A percentile compares a stretch with the other conserved stretches of the same genome.
Evolutionary conservation across 1,140 invertebrate species (phyloP).

Genomic region (Sesamia nonagrioides): DNA sequence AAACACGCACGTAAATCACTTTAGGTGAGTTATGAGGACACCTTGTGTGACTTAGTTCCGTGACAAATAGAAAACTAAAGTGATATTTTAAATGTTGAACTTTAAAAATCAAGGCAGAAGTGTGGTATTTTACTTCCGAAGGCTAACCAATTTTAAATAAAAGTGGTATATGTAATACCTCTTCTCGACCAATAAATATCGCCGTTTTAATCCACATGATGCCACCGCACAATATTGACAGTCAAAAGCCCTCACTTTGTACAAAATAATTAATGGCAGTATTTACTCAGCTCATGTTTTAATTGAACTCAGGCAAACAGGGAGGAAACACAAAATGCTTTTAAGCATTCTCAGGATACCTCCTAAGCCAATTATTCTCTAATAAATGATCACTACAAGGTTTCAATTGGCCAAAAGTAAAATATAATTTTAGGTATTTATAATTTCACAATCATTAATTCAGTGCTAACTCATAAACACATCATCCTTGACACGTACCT

Average conservation of each 20-base stretch:
- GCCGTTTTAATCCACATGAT: not conserved
- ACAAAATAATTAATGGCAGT: slow-evolving; percentile 14
- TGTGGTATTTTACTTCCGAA: no score
- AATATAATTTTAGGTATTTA: no score
- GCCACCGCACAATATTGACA: slow-evolving; percentile 30
- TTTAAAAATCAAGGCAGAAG: no score
- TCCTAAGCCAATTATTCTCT: no score
- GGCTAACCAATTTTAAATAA: no score
- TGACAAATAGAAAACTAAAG: not conserved
- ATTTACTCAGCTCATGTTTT: slow-evolving; percentile 28
- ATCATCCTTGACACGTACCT: slow-evolving; percentile 7
- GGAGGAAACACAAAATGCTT: not conserved
- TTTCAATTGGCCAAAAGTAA: no score
- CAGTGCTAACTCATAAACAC: not conserved
- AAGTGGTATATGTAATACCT: no score
- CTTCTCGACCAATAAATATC: not conserved
- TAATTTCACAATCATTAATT: not conserved
- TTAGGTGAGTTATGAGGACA: slow-evolving; percentile 21
- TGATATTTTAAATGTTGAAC: not conserved
- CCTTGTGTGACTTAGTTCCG: slow-evolving; percentile 16
- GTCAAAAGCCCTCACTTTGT: slow-evolving; percentile 14
- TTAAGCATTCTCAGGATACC: not conserved
- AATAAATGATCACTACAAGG: no score
- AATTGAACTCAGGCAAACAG: not conserved
- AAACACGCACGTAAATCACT: slow-evolving; percentile 42